Evolutionary conservation across 1,140 invertebrate species (phyloP).

Genomic region (Penaeus vannamei): DNA sequence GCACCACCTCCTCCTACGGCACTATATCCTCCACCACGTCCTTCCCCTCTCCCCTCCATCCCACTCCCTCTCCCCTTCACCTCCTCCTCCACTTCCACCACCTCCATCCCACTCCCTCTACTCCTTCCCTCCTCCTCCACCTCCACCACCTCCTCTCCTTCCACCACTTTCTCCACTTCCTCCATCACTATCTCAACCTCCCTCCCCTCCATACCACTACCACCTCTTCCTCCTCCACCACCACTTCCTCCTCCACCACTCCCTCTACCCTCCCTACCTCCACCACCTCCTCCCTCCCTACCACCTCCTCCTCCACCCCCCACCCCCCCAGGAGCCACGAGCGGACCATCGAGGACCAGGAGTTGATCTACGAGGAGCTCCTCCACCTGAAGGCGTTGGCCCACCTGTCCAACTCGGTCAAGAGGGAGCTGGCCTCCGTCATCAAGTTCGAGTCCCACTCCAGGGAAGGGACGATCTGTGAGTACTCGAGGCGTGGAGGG

Average conservation of each 20-base stretch:
- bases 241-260: background rate
- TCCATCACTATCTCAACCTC: background rate
- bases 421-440: constrained; percentile 84
- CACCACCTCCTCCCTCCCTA: no score
- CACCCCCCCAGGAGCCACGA: constrained; percentile 78
- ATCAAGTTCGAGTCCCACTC: constrained; percentile 88
- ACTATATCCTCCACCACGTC: no score
- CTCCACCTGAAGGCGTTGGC: constrained; percentile 86
- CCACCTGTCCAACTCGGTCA: constrained; percentile 87
- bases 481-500: constrained; percentile 72
- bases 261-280: background rate
- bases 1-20: no score
- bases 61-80: background rate
- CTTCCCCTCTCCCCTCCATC: no score
- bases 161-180: background rate
- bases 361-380: constrained; percentile 89
- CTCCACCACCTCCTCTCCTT: no score
- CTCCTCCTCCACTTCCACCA: background rate
- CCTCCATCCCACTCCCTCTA: background rate
- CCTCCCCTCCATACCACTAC: no score
- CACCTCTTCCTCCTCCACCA: no score
- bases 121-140: no score
- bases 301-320: background rate
- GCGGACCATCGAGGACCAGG: constrained; percentile 84
- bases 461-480: constrained; percentile 83